Percentiles rank a stretch among this genome's conserved stretches.
These are phyloP conservation scores for Trichopria drosophilae DNA, from an alignment of 2,888 invertebrate genomes.

Conservation along the genomic window DNA sequence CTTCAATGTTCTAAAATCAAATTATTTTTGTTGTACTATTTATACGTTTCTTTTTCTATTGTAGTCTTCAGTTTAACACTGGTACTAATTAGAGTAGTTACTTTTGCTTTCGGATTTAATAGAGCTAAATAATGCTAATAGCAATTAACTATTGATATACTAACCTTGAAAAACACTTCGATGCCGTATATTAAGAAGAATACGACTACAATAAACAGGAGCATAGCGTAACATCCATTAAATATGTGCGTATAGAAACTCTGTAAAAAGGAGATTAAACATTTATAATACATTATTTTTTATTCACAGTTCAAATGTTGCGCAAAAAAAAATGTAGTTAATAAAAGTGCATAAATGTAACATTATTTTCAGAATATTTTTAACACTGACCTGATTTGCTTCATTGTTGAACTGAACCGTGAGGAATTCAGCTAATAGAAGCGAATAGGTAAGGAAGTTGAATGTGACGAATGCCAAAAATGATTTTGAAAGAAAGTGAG, in stretches of 20 bases:
- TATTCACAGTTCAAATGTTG: not conserved
- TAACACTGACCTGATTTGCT: constrained; percentile 46
- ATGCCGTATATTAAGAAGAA: constrained; percentile 94
- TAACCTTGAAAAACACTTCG: constrained; percentile 90
- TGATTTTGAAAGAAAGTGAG: constrained; percentile 88
- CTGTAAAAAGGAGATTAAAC: constrained; percentile 54
- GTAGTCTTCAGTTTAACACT: too few species aligned
- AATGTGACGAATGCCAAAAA: constrained; percentile 87
- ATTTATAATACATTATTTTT: too few species aligned
- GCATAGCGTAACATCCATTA: constrained; percentile 89
- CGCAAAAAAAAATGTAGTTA: not conserved
- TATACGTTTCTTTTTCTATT: too few species aligned
- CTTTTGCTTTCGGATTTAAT: too few species aligned
- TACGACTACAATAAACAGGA: constrained; percentile 85
- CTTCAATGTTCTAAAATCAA: too few species aligned
- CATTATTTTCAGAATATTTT: too few species aligned
- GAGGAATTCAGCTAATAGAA: constrained; percentile 75
- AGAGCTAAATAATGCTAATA: not conserved
- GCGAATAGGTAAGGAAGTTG: constrained; percentile 84
- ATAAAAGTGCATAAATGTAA: too few species aligned
- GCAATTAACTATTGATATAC: constrained; percentile 25
- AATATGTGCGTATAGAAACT: constrained; percentile 84
- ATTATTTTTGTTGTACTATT: too few species aligned
- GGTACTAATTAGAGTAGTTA: too few species aligned
- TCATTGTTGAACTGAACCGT: constrained; percentile 59